Conservation (phyloP, 1,140 invertebrate species). For the Caerostris extrusa region DNA sequence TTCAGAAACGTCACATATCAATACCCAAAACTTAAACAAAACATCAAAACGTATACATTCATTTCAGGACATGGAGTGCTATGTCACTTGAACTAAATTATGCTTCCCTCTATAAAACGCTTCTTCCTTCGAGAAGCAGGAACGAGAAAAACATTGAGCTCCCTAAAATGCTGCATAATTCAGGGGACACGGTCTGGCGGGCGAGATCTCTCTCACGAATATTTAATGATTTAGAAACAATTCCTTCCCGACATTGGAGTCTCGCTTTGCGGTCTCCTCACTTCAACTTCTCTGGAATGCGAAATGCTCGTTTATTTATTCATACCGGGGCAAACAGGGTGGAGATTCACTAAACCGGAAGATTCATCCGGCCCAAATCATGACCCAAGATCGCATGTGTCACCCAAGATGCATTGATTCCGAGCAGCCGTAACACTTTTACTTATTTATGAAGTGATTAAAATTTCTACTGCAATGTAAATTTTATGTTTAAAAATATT, state of each 20-base stretch:
- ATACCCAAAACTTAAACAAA: too few species aligned
- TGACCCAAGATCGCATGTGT: background rate
- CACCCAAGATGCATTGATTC: background rate
- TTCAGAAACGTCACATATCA: too few species aligned
- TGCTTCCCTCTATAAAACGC: background rate
- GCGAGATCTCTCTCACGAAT: background rate
- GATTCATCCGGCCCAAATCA: background rate
- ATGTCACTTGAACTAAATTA: background rate
- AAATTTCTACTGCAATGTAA: background rate
- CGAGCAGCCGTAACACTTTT: background rate
- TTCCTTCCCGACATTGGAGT: too few species aligned
- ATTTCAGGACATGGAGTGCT: too few species aligned
- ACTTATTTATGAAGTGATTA: background rate
- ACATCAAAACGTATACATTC: too few species aligned
- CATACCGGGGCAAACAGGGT: background rate
- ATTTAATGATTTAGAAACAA: background rate
- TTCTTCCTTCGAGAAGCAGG: too few species aligned
- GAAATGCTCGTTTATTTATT: slow-evolving; percentile 1
- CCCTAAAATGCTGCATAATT: background rate
- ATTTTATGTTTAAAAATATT: too few species aligned
- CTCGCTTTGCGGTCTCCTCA: background rate
- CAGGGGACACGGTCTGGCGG: background rate
- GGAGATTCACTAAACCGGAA: slow-evolving; percentile 6
- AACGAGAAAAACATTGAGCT: too few species aligned
- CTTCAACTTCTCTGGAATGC: background rate